Conservation (phyloP, 1,140 invertebrate genomes). For the Aphidius ervi region DNA sequence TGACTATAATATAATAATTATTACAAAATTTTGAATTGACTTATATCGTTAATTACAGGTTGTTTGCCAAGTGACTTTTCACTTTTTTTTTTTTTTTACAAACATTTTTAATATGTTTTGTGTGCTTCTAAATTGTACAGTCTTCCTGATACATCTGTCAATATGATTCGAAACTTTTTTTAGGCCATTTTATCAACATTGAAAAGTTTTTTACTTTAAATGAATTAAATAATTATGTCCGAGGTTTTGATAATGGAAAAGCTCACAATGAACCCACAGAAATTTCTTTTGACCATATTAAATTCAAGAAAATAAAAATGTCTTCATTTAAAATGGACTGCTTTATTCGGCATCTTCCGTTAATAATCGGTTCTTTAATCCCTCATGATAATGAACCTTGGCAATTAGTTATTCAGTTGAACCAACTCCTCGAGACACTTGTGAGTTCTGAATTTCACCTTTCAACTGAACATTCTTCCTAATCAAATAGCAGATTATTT, state of each 20-base stretch:
- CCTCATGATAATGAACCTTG: conserved; percentile 22
- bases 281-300: conserved; percentile 12
- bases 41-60: too few relatives aligned
- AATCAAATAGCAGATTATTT: background rate
- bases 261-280: conserved; percentile 9
- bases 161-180: conserved; percentile 11
- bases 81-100: too few relatives aligned
- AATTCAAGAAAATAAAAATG: conserved; percentile 22
- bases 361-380: conserved; percentile 25
- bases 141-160: too few relatives aligned
- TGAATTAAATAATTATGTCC: conserved; percentile 11
- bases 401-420: conserved; percentile 20
- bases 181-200: conserved; percentile 18
- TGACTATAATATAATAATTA: too few relatives aligned
- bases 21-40: too few relatives aligned
- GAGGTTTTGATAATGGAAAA: conserved; percentile 16
- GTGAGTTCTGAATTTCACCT: conserved; percentile 4
- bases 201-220: conserved; percentile 15
- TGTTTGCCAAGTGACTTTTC: too few relatives aligned
- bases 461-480: background rate
- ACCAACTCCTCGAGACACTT: conserved; percentile 24
- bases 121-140: too few relatives aligned
- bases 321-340: conserved; percentile 24
- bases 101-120: too few relatives aligned
- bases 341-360: conserved; percentile 22